These are phyloP conservation scores for Lepisosteus oculatus DNA, from an alignment of 2,113 vertebrate species.

Conservation along the genomic window DNA sequence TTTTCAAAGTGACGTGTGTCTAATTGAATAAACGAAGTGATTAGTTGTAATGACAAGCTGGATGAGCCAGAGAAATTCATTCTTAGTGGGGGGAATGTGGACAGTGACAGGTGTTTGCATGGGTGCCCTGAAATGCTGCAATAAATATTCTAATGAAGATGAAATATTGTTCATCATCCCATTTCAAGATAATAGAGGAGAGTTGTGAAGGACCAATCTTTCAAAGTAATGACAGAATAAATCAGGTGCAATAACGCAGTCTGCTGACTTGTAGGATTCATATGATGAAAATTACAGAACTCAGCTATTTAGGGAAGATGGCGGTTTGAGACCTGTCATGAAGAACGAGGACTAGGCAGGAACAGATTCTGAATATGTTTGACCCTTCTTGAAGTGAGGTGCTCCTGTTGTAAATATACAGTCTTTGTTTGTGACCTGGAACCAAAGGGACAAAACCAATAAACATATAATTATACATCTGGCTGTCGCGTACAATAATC, in stretches of 20 bases:
- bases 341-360: slow-evolving; percentile 58
- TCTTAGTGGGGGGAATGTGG: slow-evolving; percentile 38
- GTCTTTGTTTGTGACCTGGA: slow-evolving; percentile 6
- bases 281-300: slow-evolving; percentile 65
- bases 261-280: slow-evolving; percentile 59
- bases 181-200: slow-evolving; percentile 70
- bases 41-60: slow-evolving; percentile 57
- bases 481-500: slow-evolving; percentile 14
- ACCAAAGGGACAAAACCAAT: slow-evolving; percentile 22
- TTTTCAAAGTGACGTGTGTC: slow-evolving; percentile 59
- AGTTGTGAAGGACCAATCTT: slow-evolving; percentile 72
- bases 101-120: slow-evolving; percentile 58
- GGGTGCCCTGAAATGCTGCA: slow-evolving; percentile 54
- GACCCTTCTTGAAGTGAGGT: background rate
- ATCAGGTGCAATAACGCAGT: slow-evolving; percentile 64
- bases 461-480: slow-evolving; percentile 20
- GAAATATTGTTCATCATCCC: slow-evolving; percentile 67
- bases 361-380: background rate
- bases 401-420: slow-evolving; percentile 11
- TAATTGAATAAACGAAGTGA: slow-evolving; percentile 69
- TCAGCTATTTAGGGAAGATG: slow-evolving; percentile 69
- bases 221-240: slow-evolving; percentile 80
- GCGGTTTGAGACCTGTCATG: slow-evolving; percentile 55
- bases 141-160: slow-evolving; percentile 72
- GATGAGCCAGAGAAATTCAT: slow-evolving; percentile 52